phyloP scores from a whole-genome alignment of 2,888 invertebrate genomes.

The Drosophila engyochracea region DNA sequence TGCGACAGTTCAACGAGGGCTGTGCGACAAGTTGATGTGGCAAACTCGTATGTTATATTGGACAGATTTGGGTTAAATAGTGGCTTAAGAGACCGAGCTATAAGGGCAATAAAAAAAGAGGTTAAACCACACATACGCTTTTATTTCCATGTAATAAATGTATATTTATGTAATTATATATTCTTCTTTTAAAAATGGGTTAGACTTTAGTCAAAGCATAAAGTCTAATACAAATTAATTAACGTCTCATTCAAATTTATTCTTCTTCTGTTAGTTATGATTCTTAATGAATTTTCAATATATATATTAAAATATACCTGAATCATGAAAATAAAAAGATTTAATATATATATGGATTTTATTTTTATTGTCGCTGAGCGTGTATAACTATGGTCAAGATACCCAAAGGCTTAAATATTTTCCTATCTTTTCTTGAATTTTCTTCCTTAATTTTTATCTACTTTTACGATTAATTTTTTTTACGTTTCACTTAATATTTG shows the following conservation, averaged over 20 bases:
- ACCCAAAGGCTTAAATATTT: not conserved
- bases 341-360: not conserved
- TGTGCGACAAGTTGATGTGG: conserved; percentile 40
- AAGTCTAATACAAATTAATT: not conserved
- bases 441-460: not conserved
- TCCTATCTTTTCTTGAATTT: not conserved
- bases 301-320: not conserved
- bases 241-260: not conserved
- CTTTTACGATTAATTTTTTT: too few species aligned
- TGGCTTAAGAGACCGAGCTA: not conserved
- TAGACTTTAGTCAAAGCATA: not conserved
- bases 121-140: not conserved
- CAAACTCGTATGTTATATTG: not conserved
- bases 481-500: not conserved
- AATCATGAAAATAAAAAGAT: too few species aligned
- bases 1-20: conserved; percentile 63
- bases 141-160: not conserved
- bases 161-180: not conserved
- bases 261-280: not conserved
- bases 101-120: too few species aligned
- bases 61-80: conserved; percentile 20
- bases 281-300: not conserved
- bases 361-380: not conserved
- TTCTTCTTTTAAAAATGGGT: not conserved
- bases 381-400: not conserved